Conservation (phyloP, 2,113 vertebrate genomes). For the Equus quagga region DNA sequence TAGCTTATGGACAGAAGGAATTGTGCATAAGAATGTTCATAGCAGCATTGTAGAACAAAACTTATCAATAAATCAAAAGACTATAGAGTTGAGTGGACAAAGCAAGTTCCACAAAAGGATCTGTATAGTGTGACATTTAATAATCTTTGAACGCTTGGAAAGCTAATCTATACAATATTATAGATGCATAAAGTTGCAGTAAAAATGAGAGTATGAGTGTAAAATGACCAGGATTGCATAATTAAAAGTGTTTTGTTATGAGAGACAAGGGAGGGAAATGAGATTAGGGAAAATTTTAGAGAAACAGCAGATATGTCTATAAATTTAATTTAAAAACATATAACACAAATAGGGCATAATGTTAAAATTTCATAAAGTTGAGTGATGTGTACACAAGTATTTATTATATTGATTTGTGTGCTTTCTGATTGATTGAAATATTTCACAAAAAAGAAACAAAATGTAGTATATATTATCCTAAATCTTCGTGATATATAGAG, state of each 20-base stretch:
- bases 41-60: not conserved
- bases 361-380: not conserved
- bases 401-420: not conserved
- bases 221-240: not conserved
- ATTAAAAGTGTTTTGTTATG: not conserved
- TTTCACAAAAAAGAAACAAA: not conserved
- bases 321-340: not conserved
- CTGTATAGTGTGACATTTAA: not conserved
- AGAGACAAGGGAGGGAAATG: not conserved
- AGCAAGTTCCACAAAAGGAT: not conserved
- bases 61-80: not conserved
- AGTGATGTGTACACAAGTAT: not conserved
- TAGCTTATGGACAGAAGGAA: not conserved
- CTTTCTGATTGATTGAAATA: not conserved
- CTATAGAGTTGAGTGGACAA: not conserved
- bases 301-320: not conserved
- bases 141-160: not conserved
- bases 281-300: not conserved
- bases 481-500: not conserved
- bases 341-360: not conserved
- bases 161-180: not conserved
- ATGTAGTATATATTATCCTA: not conserved
- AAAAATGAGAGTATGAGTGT: not conserved
- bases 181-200: not conserved
- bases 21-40: not conserved